These are phyloP conservation scores for Drosophila aff. DNA, from an alignment of 1,140 invertebrate species.

Conservation along the genomic window DNA sequence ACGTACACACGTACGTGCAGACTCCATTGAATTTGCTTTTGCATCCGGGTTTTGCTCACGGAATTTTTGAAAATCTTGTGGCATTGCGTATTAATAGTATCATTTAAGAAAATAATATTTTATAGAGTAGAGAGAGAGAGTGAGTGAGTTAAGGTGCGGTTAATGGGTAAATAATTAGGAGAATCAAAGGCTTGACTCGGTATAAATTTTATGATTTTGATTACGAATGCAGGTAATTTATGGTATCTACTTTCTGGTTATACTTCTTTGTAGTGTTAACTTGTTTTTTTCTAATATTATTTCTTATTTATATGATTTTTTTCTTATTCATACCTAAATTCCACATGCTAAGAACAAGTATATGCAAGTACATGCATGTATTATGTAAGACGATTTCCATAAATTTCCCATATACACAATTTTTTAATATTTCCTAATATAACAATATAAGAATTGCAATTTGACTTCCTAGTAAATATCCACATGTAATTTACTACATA, in stretches of 20 bases:
- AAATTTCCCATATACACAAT: background rate
- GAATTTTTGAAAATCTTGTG: slow-evolving; percentile 3
- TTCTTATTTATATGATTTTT: background rate
- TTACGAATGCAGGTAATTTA: background rate
- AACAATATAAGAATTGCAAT: too few relatives aligned
- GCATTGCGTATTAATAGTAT: background rate
- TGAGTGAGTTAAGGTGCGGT: too few relatives aligned
- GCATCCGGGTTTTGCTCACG: slow-evolving; percentile 3
- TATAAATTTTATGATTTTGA: background rate
- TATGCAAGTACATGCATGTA: background rate
- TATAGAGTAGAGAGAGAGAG: too few relatives aligned
- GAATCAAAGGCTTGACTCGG: background rate
- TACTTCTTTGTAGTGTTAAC: background rate
- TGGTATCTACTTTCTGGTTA: background rate
- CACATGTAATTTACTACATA: background rate
- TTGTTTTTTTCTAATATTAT: background rate
- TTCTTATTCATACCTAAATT: background rate
- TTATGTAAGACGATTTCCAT: background rate
- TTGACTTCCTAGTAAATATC: background rate
- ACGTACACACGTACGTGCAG: background rate
- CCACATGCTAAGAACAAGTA: background rate
- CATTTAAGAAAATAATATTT: slow-evolving; percentile 10
- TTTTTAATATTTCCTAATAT: too few relatives aligned
- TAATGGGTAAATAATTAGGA: background rate
- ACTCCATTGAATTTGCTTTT: slow-evolving; percentile 5